phyloP scores from a whole-genome alignment of 2,888 invertebrate species.

The Plagodis pulveraria region DNA sequence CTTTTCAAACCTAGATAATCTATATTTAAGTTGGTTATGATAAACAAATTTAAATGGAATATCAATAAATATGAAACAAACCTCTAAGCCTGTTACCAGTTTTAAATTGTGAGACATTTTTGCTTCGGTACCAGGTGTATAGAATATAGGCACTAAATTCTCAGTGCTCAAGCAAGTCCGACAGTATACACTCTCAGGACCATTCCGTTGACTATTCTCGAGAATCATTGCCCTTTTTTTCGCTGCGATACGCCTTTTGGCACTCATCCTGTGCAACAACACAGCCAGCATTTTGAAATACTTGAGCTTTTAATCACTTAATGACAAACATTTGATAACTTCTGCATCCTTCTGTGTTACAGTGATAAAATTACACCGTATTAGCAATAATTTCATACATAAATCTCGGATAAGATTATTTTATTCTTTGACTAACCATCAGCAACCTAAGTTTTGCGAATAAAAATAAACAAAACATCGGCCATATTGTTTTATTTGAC shows the following conservation, averaged over 20 bases:
- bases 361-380: background rate
- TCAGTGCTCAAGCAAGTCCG: slow-evolving; percentile 57
- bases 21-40: too few species aligned
- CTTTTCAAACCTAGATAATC: too few species aligned
- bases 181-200: slow-evolving; percentile 40
- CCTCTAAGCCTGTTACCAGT: slow-evolving; percentile 61
- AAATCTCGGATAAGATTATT: background rate
- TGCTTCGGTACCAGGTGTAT: slow-evolving; percentile 42
- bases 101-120: slow-evolving; percentile 57
- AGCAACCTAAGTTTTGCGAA: background rate
- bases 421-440: too few species aligned
- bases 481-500: background rate
- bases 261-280: slow-evolving; percentile 49
- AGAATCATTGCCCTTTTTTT: slow-evolving; percentile 22
- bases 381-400: background rate
- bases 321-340: background rate
- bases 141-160: slow-evolving; percentile 51
- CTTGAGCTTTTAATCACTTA: background rate
- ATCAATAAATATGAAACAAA: slow-evolving; percentile 7
- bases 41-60: too few species aligned
- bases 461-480: slow-evolving; percentile 2
- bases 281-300: slow-evolving; percentile 52
- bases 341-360: background rate
- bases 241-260: slow-evolving; percentile 33
- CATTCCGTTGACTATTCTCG: slow-evolving; percentile 23